A percentile compares a stretch with the other conserved stretches of the same genome.
Conservation (phyloP, 1,140 invertebrate genomes). For the Temnothorax longispinosus region DNA sequence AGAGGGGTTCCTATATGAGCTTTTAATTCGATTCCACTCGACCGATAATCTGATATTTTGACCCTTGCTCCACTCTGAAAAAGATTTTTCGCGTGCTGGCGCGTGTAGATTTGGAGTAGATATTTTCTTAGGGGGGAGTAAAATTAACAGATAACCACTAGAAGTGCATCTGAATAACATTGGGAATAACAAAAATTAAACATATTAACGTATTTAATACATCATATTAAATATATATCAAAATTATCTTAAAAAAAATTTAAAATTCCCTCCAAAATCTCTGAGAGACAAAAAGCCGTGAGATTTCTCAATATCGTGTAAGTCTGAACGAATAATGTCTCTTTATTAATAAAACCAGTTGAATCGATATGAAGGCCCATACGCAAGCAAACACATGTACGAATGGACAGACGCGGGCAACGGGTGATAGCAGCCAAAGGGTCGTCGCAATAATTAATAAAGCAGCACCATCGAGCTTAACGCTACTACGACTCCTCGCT, state of each 20-base stretch:
- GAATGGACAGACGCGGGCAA: background rate
- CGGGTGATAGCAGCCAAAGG: constrained; percentile 48
- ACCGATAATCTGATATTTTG: constrained; percentile 56
- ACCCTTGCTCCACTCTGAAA: background rate
- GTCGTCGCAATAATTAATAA: constrained; percentile 77
- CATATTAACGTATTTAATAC: background rate
- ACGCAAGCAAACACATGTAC: constrained; percentile 15
- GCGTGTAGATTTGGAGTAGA: background rate
- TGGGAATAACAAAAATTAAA: background rate
- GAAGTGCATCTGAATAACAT: background rate
- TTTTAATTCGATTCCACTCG: constrained; percentile 72
- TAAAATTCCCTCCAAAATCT: background rate
- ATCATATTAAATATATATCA: background rate
- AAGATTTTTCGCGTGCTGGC: constrained; percentile 29
- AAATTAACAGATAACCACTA: background rate
- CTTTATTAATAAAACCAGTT: constrained; percentile 48
- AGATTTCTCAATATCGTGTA: constrained; percentile 14
- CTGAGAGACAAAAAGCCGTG: background rate
- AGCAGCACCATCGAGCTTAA: constrained; percentile 64
- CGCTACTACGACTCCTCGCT: constrained; percentile 66
- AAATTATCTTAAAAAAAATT: background rate
- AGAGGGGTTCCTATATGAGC: constrained; percentile 33
- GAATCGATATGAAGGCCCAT: constrained; percentile 61
- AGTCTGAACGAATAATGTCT: background rate
- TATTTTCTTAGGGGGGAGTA: background rate